Conservation (phyloP, 2,888 invertebrate species). For the Vandiemenella viatica region DNA sequence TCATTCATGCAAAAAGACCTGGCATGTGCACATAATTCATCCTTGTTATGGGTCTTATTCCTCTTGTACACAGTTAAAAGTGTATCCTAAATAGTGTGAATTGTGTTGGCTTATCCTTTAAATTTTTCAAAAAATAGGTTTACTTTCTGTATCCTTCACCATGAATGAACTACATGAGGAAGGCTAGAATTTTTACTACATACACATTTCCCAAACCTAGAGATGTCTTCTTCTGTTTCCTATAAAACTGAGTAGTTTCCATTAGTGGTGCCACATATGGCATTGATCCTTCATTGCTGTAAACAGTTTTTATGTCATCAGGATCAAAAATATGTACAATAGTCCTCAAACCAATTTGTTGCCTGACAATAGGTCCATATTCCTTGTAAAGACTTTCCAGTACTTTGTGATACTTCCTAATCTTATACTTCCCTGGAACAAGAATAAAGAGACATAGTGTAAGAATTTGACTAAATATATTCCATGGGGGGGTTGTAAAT, state of each 20-base stretch:
- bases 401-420: slow-evolving; percentile 27
- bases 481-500: too few species aligned
- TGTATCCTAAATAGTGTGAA: too few species aligned
- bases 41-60: too few species aligned
- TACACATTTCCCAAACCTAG: slow-evolving; percentile 38
- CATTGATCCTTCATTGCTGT: slow-evolving; percentile 31
- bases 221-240: slow-evolving; percentile 30
- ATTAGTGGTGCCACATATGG: slow-evolving; percentile 35
- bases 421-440: slow-evolving; percentile 21
- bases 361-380: slow-evolving; percentile 34
- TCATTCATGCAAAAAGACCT: too few species aligned
- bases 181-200: slow-evolving; percentile 20
- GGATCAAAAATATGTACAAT: slow-evolving; percentile 36
- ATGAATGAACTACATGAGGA: too few species aligned
- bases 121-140: too few species aligned
- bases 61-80: too few species aligned
- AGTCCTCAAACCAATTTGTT: slow-evolving; percentile 28
- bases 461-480: too few species aligned
- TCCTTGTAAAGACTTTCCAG: slow-evolving; percentile 26
- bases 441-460: too few species aligned
- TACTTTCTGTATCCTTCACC: too few species aligned
- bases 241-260: slow-evolving; percentile 32
- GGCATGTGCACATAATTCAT: too few species aligned
- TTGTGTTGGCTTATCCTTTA: too few species aligned
- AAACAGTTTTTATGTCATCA: slow-evolving; percentile 31